Base-by-base conservation (phyloP, 2,888 invertebrate genomes). In the Sclerodermus sp. region DNA sequence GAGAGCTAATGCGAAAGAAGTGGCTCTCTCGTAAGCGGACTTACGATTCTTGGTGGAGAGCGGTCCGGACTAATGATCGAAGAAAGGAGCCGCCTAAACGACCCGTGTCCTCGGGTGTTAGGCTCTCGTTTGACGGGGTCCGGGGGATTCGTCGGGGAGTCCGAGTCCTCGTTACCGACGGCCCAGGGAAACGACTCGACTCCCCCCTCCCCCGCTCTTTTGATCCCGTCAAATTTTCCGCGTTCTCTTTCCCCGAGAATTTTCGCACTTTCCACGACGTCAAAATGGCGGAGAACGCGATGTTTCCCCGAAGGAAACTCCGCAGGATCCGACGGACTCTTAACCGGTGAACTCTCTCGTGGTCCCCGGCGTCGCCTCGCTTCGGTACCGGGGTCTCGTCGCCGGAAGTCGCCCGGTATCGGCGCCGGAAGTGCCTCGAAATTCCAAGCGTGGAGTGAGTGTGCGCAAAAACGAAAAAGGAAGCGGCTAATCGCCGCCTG, bases 71-170 rank as follows among this genome's bases (percentile, higher is more conserved):
- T 74, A 73, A 74, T 73, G 73, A 74, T 73, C 70, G 72, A 71
- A 72, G 71, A 74, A 74, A 74, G 74, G 67, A 73, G 72, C 74
- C 73, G 73, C 73, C 73, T 71, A 72, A 74, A 74, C 72, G 73
- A 73, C 68, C 71, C 72, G 70, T 73, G 71, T 74, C 72, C 73
- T 72, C 73, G 73, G 71, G 68, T 73, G 71, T 73, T 71, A 62
- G 69, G 60, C 68, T 62, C 64, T 60, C 64, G 68, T 66, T 62
- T 59, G 60, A 51, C 53, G 47, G 57, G 58, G 49, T 46, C 49
- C 37, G 37, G 31, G 6, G 49, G 59, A 62, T 59, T 57, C 55
- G 45, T 45, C 40, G 36, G 23, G 47, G 57, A 60, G 55, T 57
- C 54, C 44, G 12, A n/a, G 1, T 53, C 59, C 62, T 62, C 62